These are phyloP conservation scores for Neoitamus cyanurus DNA, from an alignment of 2,888 invertebrate species.

Conservation along the genomic window DNA sequence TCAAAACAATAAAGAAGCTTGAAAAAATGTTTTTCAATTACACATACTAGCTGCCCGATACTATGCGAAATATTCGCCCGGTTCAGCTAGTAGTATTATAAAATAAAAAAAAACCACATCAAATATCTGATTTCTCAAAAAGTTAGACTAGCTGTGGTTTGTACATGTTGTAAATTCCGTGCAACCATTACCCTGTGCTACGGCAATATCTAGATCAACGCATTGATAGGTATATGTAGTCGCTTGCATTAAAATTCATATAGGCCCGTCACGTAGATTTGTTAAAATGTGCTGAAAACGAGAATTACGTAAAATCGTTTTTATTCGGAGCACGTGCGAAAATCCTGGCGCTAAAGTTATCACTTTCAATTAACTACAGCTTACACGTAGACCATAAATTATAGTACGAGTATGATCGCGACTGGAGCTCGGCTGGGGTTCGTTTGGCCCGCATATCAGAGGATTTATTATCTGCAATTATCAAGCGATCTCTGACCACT, in stretches of 20 bases:
- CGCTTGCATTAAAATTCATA: neutral
- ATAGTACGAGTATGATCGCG: neutral
- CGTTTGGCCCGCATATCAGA: neutral
- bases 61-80: too few species aligned
- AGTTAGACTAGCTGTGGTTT: too few species aligned
- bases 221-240: neutral
- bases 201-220: neutral
- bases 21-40: too few species aligned
- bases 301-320: neutral
- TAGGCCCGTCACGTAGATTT: neutral
- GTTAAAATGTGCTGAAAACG: slow-evolving; percentile 1
- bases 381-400: neutral
- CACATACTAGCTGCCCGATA: too few species aligned
- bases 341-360: neutral
- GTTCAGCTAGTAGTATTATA: too few species aligned
- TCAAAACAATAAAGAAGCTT: too few species aligned
- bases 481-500: neutral
- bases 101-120: too few species aligned
- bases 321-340: neutral
- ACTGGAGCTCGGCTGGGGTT: neutral
- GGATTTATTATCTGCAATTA: neutral
- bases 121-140: too few species aligned
- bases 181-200: neutral
- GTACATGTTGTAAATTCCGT: neutral
- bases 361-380: neutral